A percentile compares a stretch with the other conserved stretches of the same genome.
phyloP scores from a whole-genome alignment of 2,888 invertebrate species.

The Graphium colonna region DNA sequence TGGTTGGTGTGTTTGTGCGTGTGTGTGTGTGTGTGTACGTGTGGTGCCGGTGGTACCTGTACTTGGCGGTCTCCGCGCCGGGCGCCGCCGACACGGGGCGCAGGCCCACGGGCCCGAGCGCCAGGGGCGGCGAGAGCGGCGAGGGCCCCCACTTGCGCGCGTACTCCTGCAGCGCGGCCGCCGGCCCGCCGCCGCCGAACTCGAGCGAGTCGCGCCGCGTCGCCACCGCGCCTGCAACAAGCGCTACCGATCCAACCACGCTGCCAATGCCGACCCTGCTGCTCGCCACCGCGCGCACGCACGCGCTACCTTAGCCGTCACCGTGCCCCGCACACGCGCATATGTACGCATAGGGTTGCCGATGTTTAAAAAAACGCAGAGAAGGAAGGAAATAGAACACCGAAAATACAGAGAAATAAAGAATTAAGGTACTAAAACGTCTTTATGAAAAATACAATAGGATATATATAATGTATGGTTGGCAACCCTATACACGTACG shows the following conservation, averaged over 20 bases:
- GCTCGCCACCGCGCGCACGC: slow-evolving; percentile 8
- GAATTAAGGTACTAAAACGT: too few relatives aligned
- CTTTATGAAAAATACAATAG: too few relatives aligned
- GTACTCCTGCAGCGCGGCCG: slow-evolving; percentile 71
- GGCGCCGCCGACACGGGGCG: slow-evolving; percentile 85
- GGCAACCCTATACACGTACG: too few relatives aligned
- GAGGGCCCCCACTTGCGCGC: slow-evolving; percentile 80
- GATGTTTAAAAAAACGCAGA: too few relatives aligned
- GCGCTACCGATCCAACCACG: slow-evolving; percentile 5
- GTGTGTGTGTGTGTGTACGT: slow-evolving; percentile 11
- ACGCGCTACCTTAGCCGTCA: too few relatives aligned
- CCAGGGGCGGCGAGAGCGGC: slow-evolving; percentile 87
- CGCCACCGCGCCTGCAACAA: slow-evolving; percentile 54
- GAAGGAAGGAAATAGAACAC: too few relatives aligned
- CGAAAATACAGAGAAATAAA: too few relatives aligned
- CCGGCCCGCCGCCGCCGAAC: slow-evolving; percentile 70
- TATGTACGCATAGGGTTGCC: neutral
- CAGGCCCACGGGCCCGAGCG: slow-evolving; percentile 84
- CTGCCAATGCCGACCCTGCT: slow-evolving; percentile 9
- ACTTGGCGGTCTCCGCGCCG: slow-evolving; percentile 92
- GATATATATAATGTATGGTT: too few relatives aligned
- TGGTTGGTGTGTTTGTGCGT: neutral
- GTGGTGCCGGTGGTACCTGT: slow-evolving; percentile 69
- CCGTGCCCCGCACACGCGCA: slow-evolving; percentile 29
- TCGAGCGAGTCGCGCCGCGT: slow-evolving; percentile 80